These are phyloP conservation scores for Hirudinaria manillensis DNA, from an alignment of 2,888 invertebrate species.

Conservation along the genomic window DNA sequence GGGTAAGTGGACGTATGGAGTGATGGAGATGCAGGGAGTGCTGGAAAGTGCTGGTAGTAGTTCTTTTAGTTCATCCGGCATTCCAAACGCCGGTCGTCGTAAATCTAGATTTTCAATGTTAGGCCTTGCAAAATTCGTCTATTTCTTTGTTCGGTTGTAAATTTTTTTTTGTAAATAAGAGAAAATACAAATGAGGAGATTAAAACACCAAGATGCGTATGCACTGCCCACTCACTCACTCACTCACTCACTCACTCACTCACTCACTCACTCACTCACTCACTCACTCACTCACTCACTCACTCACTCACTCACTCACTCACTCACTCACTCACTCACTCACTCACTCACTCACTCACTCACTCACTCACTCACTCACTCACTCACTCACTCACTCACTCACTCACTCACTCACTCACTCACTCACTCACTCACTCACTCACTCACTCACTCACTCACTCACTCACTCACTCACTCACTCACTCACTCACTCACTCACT, in stretches of 20 bases:
- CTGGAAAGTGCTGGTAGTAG: too few relatives aligned
- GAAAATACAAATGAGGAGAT: too few relatives aligned
- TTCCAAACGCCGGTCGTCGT: too few relatives aligned
- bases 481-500: slow-evolving; percentile 31
- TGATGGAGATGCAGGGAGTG: too few relatives aligned
- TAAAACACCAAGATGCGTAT: background rate
- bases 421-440: slow-evolving; percentile 26
- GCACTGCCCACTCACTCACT: slow-evolving; percentile 13
- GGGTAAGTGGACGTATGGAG: too few relatives aligned
- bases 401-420: slow-evolving; percentile 27
- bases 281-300: slow-evolving; percentile 15
- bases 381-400: slow-evolving; percentile 32
- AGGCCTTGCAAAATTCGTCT: too few relatives aligned
- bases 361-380: slow-evolving; percentile 35
- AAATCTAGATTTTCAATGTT: too few relatives aligned
- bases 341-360: slow-evolving; percentile 26
- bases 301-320: slow-evolving; percentile 30
- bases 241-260: slow-evolving; percentile 27
- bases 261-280: slow-evolving; percentile 33
- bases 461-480: slow-evolving; percentile 30
- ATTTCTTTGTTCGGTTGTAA: too few relatives aligned
- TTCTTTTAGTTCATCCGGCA: too few relatives aligned
- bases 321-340: slow-evolving; percentile 33
- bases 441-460: slow-evolving; percentile 16
- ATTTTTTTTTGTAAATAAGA: too few relatives aligned